Evolutionary conservation across 2,797 vertebrate genomes (phyloP), one percentile per base, ranked within the genome.

Genomic region (Falco columbarius): DNA sequence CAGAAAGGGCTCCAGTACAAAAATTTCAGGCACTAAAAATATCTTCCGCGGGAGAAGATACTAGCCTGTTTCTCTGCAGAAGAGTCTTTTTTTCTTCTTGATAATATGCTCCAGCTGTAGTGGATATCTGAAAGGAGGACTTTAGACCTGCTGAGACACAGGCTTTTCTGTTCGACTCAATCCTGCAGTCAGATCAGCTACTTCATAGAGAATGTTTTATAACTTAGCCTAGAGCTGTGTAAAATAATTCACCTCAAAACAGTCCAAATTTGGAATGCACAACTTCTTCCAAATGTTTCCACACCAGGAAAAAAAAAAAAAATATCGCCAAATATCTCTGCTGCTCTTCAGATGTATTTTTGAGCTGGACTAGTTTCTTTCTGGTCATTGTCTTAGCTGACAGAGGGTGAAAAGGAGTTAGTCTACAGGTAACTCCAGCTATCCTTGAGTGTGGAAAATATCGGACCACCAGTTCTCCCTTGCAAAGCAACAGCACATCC

Each of bases 21-120:
- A 81, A 58, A 80, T 42, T 85, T 73, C 63, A 89, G 76, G 30
- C 47, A 49, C 80, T 95, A 86, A 84, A 96, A 95, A 58, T 89
- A 81, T 8, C 20, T 89, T 75, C 58, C 42, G 46, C 79, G 51
- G 46, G 73, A 96, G 80, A 94, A 79, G 40, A 81, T 8, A 61
- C 17, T 30, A 61, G n/a, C 14, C 82, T 66, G 46, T 49, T 91
- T 82, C 81, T 68, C 76, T 65, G 58, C 62, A 88, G 85, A 65
- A 63, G 36, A 70, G 46, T 38, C 36, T 24, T 44, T 59, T 68
- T 75, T 84, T 44, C 24, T 91, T 61, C 46, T 62, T 73, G 80
- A 34, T 89, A 81, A 89, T 70, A 63, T 24, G 54, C 67, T 88
- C 59, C 94, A 93, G 87, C 62, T 97, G 66, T 58, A 85, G 51